A percentile compares a stretch with the other conserved stretches of the same genome.
Evolutionary conservation across 1,140 invertebrate species (phyloP).

Genomic region (Hermatobates lingyangjiaoensis): DNA sequence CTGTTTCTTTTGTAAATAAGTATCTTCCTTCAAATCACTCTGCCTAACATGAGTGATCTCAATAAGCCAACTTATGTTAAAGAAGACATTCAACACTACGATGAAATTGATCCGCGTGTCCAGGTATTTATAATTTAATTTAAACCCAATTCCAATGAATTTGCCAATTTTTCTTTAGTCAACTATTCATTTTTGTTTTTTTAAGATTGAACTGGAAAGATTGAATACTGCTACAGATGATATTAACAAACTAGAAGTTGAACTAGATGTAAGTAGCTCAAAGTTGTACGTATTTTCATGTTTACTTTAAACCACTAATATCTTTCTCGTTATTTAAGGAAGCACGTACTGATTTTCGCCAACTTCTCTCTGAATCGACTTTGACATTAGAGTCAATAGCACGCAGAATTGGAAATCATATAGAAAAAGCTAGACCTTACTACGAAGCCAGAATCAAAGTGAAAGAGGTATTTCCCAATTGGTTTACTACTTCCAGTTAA

Average conservation of each 20-base stretch:
- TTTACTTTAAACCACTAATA: background rate
- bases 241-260: conserved; percentile 85
- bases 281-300: background rate
- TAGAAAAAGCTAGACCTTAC: conserved; percentile 69
- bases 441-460: conserved; percentile 56
- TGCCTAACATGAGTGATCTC: too few relatives aligned
- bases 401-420: conserved; percentile 53
- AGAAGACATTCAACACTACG: too few relatives aligned
- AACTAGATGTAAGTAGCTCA: conserved; percentile 68
- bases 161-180: too few relatives aligned
- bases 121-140: too few relatives aligned
- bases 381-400: conserved; percentile 51
- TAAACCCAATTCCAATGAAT: too few relatives aligned
- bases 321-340: conserved; percentile 33
- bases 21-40: too few relatives aligned
- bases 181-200: too few relatives aligned
- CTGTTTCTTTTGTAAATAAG: too few relatives aligned
- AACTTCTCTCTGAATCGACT: conserved; percentile 55
- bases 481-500: too few relatives aligned
- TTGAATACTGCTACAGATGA: conserved; percentile 86
- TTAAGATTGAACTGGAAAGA: conserved; percentile 83
- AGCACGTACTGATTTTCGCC: conserved; percentile 57
- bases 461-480: conserved; percentile 37
- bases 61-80: too few relatives aligned
- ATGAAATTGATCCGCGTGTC: too few relatives aligned